Evolutionary conservation across 2,113 vertebrate species (phyloP).

Genomic region (Petrocephalus zakoni): DNA sequence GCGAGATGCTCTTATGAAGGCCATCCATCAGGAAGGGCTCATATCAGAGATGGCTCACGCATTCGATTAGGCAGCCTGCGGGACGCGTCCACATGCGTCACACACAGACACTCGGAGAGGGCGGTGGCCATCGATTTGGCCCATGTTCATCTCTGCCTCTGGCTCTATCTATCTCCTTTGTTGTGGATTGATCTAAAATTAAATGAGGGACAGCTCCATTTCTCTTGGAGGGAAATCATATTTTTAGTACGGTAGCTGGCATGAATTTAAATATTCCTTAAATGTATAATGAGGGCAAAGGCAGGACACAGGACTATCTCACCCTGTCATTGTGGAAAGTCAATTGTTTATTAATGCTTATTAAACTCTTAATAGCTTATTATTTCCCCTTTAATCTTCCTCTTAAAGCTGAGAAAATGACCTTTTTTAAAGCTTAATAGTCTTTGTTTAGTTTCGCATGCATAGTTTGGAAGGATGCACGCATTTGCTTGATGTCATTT

Average conservation of each 20-base stretch:
- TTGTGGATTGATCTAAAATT: background rate
- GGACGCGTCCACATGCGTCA: conserved; percentile 37
- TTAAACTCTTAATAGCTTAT: background rate
- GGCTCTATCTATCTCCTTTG: background rate
- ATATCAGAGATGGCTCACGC: conserved; percentile 51
- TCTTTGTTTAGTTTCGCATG: background rate
- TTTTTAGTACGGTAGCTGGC: background rate
- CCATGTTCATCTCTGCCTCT: background rate
- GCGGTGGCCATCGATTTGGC: background rate
- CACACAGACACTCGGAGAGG: conserved; percentile 7
- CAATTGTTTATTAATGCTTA: background rate
- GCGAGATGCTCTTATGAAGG: conserved; percentile 62
- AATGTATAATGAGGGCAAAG: background rate
- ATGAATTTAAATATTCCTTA: conserved; percentile 1
- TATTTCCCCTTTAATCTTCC: background rate
- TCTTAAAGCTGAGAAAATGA: background rate
- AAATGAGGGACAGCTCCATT: background rate
- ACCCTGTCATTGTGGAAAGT: background rate
- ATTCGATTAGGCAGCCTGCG: conserved; percentile 54
- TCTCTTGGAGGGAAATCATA: background rate
- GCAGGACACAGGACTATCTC: background rate
- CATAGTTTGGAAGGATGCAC: background rate
- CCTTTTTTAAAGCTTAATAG: background rate
- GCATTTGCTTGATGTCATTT: background rate
- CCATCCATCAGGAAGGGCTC: conserved; percentile 61